A percentile compares a stretch with the other conserved stretches of the same genome.
phyloP scores from a whole-genome alignment of 2,797 vertebrate genomes.

The Pseudomugil gertrudae region DNA sequence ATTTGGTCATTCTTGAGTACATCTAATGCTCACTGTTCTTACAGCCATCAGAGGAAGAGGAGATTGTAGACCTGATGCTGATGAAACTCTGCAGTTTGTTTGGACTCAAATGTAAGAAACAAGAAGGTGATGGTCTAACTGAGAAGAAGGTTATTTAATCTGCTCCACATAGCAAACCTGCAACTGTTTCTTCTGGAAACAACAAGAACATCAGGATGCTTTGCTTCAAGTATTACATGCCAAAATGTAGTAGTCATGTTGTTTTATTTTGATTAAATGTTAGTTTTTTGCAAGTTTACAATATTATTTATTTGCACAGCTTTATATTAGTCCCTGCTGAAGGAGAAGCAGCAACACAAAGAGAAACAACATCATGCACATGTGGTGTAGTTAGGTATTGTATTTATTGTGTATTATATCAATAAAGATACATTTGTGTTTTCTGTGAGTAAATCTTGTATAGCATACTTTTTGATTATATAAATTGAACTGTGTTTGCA shows the following conservation, averaged over 20 bases:
- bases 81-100: slow-evolving; percentile 90
- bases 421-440: slow-evolving; percentile 33
- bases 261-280: slow-evolving; percentile 28
- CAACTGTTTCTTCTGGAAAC: slow-evolving; percentile 43
- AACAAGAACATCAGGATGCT: slow-evolving; percentile 3
- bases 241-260: slow-evolving; percentile 10
- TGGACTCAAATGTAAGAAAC: slow-evolving; percentile 87
- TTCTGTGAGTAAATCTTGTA: slow-evolving; percentile 8
- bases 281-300: slow-evolving; percentile 17
- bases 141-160: slow-evolving; percentile 30
- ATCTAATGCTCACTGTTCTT: slow-evolving; percentile 37
- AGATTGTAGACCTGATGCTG: slow-evolving; percentile 91
- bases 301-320: slow-evolving; percentile 18
- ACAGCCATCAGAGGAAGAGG: slow-evolving; percentile 93
- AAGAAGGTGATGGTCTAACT: slow-evolving; percentile 26
- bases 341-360: slow-evolving; percentile 5
- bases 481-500: slow-evolving; percentile 8
- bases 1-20: background rate
- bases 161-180: slow-evolving; percentile 36
- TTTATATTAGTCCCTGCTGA: slow-evolving; percentile 17
- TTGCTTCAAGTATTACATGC: slow-evolving; percentile 23
- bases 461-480: slow-evolving; percentile 17
- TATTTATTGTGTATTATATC: slow-evolving; percentile 28
- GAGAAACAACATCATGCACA: slow-evolving; percentile 2
- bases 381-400: slow-evolving; percentile 11